A percentile compares a stretch with the other conserved stretches of the same genome.
phyloP scores from a whole-genome alignment of 2,797 vertebrate genomes.

The Spatula clypeata region DNA sequence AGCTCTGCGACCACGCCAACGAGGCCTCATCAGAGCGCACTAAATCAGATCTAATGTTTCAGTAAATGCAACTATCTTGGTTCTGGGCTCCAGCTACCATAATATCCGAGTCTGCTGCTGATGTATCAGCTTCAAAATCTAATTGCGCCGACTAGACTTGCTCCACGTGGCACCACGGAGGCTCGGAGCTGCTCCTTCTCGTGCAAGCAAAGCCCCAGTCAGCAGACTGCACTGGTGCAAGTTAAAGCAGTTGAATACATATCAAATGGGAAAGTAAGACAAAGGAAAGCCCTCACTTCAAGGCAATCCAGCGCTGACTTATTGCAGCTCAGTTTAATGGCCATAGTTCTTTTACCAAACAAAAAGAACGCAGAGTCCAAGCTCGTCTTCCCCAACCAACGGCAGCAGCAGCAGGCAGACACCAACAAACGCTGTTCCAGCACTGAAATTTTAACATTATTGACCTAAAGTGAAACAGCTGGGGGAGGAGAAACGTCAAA shows the following conservation, averaged over 20 bases:
- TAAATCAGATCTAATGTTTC: not conserved
- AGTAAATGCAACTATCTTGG: not conserved
- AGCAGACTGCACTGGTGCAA: not conserved
- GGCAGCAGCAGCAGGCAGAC: not conserved
- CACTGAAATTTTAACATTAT: not conserved
- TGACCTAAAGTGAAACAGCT: slow-evolving; percentile 56
- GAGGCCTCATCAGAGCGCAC: not conserved
- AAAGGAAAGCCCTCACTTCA: not conserved
- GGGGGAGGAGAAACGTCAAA: slow-evolving; percentile 41
- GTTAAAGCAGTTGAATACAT: not conserved
- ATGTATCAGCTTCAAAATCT: not conserved
- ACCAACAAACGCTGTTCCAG: not conserved
- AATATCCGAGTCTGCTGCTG: not conserved
- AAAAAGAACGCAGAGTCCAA: not conserved
- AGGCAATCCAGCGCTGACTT: not conserved
- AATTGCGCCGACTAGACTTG: not conserved
- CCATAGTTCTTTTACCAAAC: not conserved
- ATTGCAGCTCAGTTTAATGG: not conserved
- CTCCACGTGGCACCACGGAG: not conserved
- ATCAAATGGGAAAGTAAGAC: not conserved
- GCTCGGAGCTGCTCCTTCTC: not conserved
- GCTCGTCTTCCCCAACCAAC: not conserved
- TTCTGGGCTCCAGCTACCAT: not conserved
- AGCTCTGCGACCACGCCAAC: not conserved
- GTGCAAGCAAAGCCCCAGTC: fast-evolving